Evolutionary conservation across 92 coral and sea anemone genomes (phyloP).

Genomic region (Phenganax stokvisi): DNA sequence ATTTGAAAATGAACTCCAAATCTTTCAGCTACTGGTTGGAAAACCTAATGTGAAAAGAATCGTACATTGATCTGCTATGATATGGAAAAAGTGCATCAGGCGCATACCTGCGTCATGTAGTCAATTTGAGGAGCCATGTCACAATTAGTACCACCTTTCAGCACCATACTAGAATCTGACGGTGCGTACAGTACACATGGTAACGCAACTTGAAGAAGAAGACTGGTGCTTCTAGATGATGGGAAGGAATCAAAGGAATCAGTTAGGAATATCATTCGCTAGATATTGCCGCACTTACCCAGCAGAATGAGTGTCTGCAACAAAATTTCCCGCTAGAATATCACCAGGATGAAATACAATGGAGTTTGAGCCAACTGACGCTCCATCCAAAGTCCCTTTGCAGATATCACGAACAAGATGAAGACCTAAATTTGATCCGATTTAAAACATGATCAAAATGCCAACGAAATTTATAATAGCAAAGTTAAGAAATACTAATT

Average conservation of each 20-base stretch:
- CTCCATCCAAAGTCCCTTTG: conserved; percentile 73
- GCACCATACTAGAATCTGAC: conserved; percentile 51
- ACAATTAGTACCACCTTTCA: conserved; percentile 88
- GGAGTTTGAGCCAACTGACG: conserved; percentile 70
- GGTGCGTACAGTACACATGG: conserved; percentile 92
- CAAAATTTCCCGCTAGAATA: conserved; percentile 65
- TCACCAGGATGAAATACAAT: conserved; percentile 65
- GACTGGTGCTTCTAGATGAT: conserved; percentile 65
- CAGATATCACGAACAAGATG: conserved; percentile 82
- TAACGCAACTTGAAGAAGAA: conserved; percentile 80
- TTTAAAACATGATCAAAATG: neutral
- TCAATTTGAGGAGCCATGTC: conserved; percentile 95
- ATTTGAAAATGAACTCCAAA: conserved; percentile 79
- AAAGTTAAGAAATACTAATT: no score
- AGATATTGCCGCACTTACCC: conserved; percentile 50
- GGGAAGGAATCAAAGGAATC: no score
- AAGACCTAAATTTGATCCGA: conserved; percentile 50
- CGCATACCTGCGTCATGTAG: conserved; percentile 76
- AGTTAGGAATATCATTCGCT: no score
- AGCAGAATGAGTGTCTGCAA: conserved; percentile 83
- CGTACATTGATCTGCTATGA: neutral
- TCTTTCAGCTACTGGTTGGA: conserved; percentile 67
- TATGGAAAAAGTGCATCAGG: conserved; percentile 60
- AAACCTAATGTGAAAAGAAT: conserved; percentile 48
- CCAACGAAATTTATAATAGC: no score